phyloP scores from a whole-genome alignment of 2,113 vertebrate genomes.

The Garra rufa region DNA sequence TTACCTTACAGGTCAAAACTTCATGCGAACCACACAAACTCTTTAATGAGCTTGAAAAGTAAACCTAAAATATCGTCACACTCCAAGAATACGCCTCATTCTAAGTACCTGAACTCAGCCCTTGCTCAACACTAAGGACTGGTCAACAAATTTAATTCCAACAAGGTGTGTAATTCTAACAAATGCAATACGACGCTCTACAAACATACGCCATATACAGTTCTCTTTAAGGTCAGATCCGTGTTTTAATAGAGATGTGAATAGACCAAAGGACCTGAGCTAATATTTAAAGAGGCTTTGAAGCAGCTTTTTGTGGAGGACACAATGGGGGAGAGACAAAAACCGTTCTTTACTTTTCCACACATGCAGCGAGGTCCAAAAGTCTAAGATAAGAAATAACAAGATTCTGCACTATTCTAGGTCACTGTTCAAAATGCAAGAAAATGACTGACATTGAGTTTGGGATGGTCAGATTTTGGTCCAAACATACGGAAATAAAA shows the following conservation, averaged over 20 bases:
- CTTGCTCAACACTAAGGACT: not conserved
- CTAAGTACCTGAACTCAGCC: not conserved
- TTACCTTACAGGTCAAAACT: not conserved
- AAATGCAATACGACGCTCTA: not conserved
- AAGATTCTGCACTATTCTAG: no score
- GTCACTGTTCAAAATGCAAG: no score
- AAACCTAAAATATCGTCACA: not conserved
- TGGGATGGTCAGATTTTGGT: no score
- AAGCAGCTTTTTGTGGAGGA: not conserved
- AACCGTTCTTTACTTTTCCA: not conserved
- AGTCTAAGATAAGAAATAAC: slow-evolving; percentile 1
- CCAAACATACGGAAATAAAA: no score
- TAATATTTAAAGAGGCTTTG: slow-evolving; percentile 10
- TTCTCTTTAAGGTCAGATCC: slow-evolving; percentile 10
- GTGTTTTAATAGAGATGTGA: not conserved
- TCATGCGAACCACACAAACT: not conserved
- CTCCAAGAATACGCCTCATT: not conserved
- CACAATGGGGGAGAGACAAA: not conserved
- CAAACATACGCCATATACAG: not conserved
- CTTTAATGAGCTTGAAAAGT: not conserved
- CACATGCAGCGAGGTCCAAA: not conserved
- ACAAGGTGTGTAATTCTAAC: not conserved
- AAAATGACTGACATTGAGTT: no score
- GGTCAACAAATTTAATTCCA: not conserved
- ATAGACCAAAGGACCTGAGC: not conserved